Base-by-base conservation (phyloP, 2,113 vertebrate species). In the Parus major region DNA sequence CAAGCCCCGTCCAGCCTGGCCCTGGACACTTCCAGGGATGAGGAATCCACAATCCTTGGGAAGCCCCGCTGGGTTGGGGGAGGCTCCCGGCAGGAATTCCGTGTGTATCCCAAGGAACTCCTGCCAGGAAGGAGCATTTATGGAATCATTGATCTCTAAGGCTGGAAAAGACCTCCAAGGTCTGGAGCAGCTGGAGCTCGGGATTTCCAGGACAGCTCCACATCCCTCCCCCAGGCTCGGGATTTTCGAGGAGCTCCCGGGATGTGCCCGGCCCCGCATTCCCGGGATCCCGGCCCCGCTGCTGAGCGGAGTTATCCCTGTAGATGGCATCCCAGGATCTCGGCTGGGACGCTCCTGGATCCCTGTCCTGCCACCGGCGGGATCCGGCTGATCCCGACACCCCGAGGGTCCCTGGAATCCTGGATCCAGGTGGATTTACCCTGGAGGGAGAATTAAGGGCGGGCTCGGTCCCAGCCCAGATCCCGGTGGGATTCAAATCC, bases 301-400 rank as follows among this genome's bases (percentile, higher is more conserved):
- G 92, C 94, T 9, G 90, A 33, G 85, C 92, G 24, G 82, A 6
- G 6, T 27, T 6, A 21, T 78, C 91, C 92, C 91, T 93, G 91
- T 49, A 90, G 91, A 10, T 88, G 93, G 82, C 96, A 94, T 68
- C 91, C 3, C 92, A 79, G 57, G 91, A 52, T 86, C 72, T 95
- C 55, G 0, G 24, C 92, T 85, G 69, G 46, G 82, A 29, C 5
- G 29, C 22, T 59, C n/a, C 84, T 2, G 8, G 28, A 8, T 31
- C 13, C 36, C 42, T 0, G 59, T 3, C 0, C 55, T n/a, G 41
- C 41, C 42, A 1, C 59, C 59, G 19, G 35, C 22, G 31, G 24
- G 19, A 28, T 18, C 19, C 3, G 3, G 46, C 70, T 18, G 33
- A 76, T 19, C 77, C 41, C 70, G 7, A 1, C 41, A 4, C 3